Evolutionary conservation across 2,797 vertebrate genomes (phyloP).

Genomic region (Arvicola amphibius): DNA sequence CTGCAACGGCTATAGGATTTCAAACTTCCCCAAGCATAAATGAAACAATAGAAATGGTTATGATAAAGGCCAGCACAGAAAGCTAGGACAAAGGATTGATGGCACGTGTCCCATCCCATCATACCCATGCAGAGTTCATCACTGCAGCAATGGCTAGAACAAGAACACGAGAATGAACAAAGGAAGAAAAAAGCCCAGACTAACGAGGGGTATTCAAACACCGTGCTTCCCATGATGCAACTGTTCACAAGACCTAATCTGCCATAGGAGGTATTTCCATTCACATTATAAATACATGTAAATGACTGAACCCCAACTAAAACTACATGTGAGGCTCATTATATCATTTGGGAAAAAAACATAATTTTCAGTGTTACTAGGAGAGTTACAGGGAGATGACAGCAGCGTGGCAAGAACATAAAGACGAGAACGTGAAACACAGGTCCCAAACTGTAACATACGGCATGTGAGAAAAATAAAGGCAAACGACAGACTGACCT

Average conservation of each 20-base stretch:
- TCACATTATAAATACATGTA: neutral
- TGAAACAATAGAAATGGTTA: neutral
- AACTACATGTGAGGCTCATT: neutral
- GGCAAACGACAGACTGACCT: neutral
- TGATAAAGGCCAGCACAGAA: neutral
- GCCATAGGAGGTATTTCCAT: neutral
- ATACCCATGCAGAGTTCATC: rapidly evolving
- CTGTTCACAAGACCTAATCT: neutral
- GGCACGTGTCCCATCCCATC: neutral
- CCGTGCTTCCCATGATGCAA: neutral
- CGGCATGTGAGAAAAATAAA: neutral
- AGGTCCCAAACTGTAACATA: neutral
- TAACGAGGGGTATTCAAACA: no score
- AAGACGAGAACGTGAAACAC: neutral
- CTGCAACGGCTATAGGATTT: neutral
- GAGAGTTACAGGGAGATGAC: neutral
- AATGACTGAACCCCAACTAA: neutral
- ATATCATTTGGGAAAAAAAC: neutral
- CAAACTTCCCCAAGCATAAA: neutral
- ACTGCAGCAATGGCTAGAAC: rapidly evolving
- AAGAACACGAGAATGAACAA: rapidly evolving
- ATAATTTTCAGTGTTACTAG: neutral
- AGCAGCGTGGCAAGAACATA: neutral
- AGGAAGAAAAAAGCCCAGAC: neutral
- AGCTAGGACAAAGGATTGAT: neutral